Base-by-base conservation (phyloP, 2,888 invertebrate species). In the Odontocerum albicorne region DNA sequence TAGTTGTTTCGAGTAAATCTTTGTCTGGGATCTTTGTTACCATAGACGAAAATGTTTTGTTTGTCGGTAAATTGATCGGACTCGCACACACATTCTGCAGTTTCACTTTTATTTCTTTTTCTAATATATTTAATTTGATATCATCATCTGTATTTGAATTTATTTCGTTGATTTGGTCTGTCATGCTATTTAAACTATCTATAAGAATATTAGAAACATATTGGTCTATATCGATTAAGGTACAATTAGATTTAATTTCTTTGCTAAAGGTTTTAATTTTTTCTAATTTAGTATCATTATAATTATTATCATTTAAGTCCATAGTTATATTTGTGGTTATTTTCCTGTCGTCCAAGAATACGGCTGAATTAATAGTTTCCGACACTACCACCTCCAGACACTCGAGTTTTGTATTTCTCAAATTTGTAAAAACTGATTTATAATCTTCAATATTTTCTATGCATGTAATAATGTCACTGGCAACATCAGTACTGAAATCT, bases 141-240 rank as follows among this genome's bases (percentile, higher is more conserved):
- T 72, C 73, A 44, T 66, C 67, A 1, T 71, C 72, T 35, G 72
- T 71, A 1, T 73, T 69, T 3, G 72, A 73, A 55, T 70, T 74
- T 71, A 75, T 74, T 32, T 66, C 70, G 60, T 78, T 76, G 6
- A 78, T 65, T 61, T 74, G 75, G 62, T 76, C 77, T 4, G 74
- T 71, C 59, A 79, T 65, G 2, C 78, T 75, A 63, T 77, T 73
- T 8, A 80, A 68, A 60, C 79, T 79, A 63, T 79, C 78, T 4
- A 79, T 75, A 31, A 80, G 65, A 62, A 80, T 74, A 62, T 74
- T 74, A 1, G 79, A 78, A 12, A 80, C 79, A 62, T 77, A 79
- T 61, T 75, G 72, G 63, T 80, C 79, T 16, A 79, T 70, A 62
- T 76, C 71, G 32, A 73, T 49, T 17, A 55, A 42, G 19, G 42